Conservation (phyloP, 2,113 vertebrate genomes). For the Rissa tridactyla region DNA sequence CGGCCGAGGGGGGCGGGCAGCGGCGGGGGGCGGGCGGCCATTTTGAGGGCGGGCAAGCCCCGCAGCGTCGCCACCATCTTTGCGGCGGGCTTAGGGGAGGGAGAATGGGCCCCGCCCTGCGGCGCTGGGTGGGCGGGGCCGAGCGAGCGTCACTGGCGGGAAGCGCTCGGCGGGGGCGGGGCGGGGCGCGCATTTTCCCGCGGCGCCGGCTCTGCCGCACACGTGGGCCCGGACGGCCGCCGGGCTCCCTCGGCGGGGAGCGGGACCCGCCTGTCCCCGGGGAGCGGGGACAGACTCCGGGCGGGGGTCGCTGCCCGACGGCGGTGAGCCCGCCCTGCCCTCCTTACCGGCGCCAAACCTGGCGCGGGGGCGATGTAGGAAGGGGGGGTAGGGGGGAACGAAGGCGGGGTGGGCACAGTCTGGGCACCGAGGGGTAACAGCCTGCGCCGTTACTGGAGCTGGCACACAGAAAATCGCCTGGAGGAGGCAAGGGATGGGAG, state of each 20-base stretch:
- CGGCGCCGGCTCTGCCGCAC: not conserved
- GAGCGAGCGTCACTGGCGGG: not conserved
- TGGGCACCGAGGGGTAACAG: accelerated
- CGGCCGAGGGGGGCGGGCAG: too few relatives aligned
- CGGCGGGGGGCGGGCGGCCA: not conserved
- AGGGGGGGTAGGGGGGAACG: not conserved
- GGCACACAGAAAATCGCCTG: not conserved
- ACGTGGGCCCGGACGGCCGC: not conserved
- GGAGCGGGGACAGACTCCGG: too few relatives aligned
- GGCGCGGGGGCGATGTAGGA: not conserved
- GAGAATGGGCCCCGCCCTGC: not conserved
- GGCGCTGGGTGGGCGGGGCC: not conserved
- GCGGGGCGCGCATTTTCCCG: not conserved
- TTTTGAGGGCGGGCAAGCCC: not conserved
- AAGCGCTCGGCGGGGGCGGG: not conserved
- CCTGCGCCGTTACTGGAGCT: not conserved
- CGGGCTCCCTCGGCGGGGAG: too few relatives aligned
- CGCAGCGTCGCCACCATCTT: not conserved
- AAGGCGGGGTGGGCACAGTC: too few relatives aligned
- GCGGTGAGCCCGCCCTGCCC: not conserved
- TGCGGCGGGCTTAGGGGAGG: not conserved
- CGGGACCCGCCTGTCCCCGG: not conserved
- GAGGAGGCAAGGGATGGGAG: not conserved
- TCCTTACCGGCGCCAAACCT: accelerated
- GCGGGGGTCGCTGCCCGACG: accelerated